Conservation (phyloP, 2,797 vertebrate species). For the Danio kyathit region DNA sequence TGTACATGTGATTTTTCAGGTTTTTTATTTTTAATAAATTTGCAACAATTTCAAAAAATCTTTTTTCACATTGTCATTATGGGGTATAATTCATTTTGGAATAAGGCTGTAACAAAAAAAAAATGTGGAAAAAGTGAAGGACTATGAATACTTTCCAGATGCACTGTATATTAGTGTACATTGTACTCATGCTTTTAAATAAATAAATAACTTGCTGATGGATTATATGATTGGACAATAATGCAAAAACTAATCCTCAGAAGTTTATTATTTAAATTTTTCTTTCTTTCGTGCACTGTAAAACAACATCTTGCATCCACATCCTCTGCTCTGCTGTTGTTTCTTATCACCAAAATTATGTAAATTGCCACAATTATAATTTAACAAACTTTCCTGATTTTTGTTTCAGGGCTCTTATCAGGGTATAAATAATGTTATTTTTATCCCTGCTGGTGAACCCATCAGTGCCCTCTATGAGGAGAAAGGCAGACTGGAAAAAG, state of each 20-base stretch:
- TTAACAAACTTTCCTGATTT: background rate
- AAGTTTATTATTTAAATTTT: background rate
- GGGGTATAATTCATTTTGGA: too few species aligned
- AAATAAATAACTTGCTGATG: background rate
- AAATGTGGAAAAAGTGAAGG: too few species aligned
- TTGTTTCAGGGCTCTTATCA: conserved; percentile 24
- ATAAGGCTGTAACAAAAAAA: too few species aligned
- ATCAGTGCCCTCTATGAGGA: conserved; percentile 1
- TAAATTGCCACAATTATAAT: background rate
- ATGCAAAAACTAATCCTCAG: background rate
- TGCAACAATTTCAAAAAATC: too few species aligned
- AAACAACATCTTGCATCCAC: background rate
- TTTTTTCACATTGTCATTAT: too few species aligned
- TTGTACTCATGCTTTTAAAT: background rate
- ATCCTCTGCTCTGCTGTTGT: background rate
- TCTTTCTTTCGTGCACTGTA: background rate
- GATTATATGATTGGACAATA: background rate
- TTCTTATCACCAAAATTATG: background rate
- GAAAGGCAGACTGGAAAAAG: background rate
- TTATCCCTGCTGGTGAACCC: background rate
- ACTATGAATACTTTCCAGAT: too few species aligned
- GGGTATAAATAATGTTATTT: background rate
- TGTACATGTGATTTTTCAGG: too few species aligned
- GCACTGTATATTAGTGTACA: too few species aligned
- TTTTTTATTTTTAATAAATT: too few species aligned